These are phyloP conservation scores for Chironomus tentans DNA, from an alignment of 2,888 invertebrate genomes.

Conservation along the genomic window DNA sequence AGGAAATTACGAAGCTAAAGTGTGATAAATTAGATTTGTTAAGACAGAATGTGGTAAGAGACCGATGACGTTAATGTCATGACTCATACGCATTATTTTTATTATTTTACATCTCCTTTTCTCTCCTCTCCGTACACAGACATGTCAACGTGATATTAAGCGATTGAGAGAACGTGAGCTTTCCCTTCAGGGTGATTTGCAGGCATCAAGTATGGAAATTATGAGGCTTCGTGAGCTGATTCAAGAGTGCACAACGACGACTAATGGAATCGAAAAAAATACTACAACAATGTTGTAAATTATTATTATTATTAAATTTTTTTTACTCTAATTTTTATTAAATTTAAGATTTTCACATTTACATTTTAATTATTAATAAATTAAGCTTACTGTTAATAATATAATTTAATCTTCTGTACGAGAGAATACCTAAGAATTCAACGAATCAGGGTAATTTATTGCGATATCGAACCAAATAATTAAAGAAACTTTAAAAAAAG, in stretches of 20 bases:
- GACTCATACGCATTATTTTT: neutral
- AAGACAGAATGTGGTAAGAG: constrained; percentile 87
- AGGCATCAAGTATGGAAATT: constrained; percentile 82
- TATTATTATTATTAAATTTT: neutral
- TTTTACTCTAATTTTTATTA: neutral
- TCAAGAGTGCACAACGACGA: constrained; percentile 2
- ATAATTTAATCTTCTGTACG: neutral
- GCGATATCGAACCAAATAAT: constrained; percentile 14
- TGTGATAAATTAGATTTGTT: constrained; percentile 90
- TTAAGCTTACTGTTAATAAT: neutral
- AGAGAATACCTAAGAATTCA: neutral
- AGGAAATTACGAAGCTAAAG: constrained; percentile 85
- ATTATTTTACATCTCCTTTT: neutral
- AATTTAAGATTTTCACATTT: neutral
- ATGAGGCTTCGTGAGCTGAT: constrained; percentile 59
- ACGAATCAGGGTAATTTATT: constrained; percentile 18
- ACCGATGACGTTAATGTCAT: neutral
- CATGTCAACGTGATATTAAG: constrained; percentile 92
- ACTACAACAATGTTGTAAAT: constrained; percentile 17
- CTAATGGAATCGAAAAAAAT: neutral
- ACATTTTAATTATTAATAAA: neutral
- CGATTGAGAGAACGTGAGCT: constrained; percentile 83
- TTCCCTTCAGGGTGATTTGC: constrained; percentile 74
- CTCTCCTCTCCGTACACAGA: constrained; percentile 49
- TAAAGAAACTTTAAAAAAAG: neutral